Percentiles rank a stretch among this genome's conserved stretches.
Evolutionary conservation across 2,888 invertebrate genomes (phyloP).

Genomic region (Lasioglossum villosulum): DNA sequence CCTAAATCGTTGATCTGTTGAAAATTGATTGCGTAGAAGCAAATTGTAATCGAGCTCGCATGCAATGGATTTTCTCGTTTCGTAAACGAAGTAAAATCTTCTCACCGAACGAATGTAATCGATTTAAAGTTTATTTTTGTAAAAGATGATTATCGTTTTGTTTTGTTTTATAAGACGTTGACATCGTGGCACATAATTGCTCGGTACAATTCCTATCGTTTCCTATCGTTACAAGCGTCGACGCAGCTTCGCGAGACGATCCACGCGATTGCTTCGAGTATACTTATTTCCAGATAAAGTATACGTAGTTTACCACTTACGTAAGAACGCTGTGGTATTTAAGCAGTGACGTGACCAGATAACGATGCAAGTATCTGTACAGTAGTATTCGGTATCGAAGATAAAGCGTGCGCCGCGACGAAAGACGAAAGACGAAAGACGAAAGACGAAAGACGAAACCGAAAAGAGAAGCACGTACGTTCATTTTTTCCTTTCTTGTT

Average conservation of each 20-base stretch:
- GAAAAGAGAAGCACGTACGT: not conserved
- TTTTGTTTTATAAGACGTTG: not conserved
- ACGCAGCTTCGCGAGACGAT: conserved; percentile 6
- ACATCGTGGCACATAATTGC: conserved; percentile 7
- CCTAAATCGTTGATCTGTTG: not conserved
- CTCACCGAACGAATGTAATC: not conserved
- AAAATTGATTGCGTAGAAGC: not conserved
- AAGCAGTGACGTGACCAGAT: conserved; percentile 32
- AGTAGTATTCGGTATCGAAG: not conserved
- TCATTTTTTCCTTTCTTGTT: not conserved
- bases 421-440: too few relatives aligned
- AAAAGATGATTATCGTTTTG: not conserved
- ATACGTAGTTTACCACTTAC: conserved; percentile 16
- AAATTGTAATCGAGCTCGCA: not conserved
- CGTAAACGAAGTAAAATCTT: not conserved
- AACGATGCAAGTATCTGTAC: conserved; percentile 1
- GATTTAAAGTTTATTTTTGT: not conserved
- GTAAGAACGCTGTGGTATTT: not conserved
- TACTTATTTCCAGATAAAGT: conserved; percentile 19
- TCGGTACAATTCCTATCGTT: conserved; percentile 14
- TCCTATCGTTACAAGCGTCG: conserved; percentile 15
- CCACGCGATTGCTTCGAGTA: conserved; percentile 1
- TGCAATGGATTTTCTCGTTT: not conserved
- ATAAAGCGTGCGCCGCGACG: too few relatives aligned
- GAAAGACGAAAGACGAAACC: too few relatives aligned